Evolutionary conservation across 2,888 invertebrate genomes (phyloP), one percentile per base, ranked within the genome.

Genomic region (Microplitis deprimator): DNA sequence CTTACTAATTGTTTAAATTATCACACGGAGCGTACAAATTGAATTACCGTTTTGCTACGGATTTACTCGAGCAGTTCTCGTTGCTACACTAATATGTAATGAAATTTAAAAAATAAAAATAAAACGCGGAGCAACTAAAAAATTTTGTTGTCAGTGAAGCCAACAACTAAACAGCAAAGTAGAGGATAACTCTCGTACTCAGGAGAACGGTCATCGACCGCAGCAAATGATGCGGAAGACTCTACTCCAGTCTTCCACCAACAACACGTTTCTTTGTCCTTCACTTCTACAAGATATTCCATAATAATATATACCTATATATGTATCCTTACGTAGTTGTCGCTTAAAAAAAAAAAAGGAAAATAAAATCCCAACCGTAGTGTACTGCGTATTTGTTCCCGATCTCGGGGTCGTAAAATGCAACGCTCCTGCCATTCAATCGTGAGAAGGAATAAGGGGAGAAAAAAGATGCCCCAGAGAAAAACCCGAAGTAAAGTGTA

Each of bases 151-250:
- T 29, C 29, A n/a, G 4, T 29, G 29, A 29, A 29, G 29, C 29
- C 29, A 29, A 20, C 20, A 20, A 4, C 29, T 29, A 29, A 29
- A 29, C 29, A 29, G 29, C 3, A 29, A 29, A 29, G 29, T 29
- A 29, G 29, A 29, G 29, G 3, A 29, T 29, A 29, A 29, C 29
- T 29, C 29, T 29, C 4, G 29, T 29, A 29, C 29, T 29, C 29
- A 4, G 29, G 20, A 29, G 68, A 70, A 64, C 77, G 77, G 77
- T 77, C 77, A 73, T 73, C 73, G 77, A 77, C 77, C 74, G 65
- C 70, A 39, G 60, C 67, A 16, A 70, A 65, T 70, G 68, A 74
- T 70, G 62, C 77, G 75, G 72, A 75, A 75, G 77, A 78, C 61
- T 68, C 41, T 61, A 64, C 61, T 61, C 73, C 13, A 29, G 29